Percentiles rank a stretch among this genome's conserved stretches.
Conservation (phyloP, 2,797 vertebrate genomes). For the Ctenopoma multispine region DNA sequence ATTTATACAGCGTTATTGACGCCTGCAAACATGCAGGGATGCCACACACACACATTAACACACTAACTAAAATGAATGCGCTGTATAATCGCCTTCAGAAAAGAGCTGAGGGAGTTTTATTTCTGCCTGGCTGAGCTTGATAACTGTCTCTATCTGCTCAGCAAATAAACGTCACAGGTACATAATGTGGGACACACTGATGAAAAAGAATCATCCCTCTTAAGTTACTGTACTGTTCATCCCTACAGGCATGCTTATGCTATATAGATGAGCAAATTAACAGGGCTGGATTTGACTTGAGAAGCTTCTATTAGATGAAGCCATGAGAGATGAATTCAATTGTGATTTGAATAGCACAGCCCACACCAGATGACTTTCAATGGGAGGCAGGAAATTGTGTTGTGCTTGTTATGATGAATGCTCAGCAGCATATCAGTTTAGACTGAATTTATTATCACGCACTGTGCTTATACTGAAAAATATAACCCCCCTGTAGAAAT, state of each 20-base stretch:
- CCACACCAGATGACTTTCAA: slow-evolving; percentile 68
- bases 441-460: slow-evolving; percentile 72
- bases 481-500: neutral
- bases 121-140: slow-evolving; percentile 38
- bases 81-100: slow-evolving; percentile 47
- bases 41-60: slow-evolving; percentile 46
- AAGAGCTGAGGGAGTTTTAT: slow-evolving; percentile 44
- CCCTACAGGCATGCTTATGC: slow-evolving; percentile 72
- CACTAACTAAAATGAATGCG: slow-evolving; percentile 58
- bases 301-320: slow-evolving; percentile 82
- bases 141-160: slow-evolving; percentile 70
- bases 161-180: slow-evolving; percentile 82
- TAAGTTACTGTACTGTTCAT: slow-evolving; percentile 73
- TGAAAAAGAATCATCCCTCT: slow-evolving; percentile 78
- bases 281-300: slow-evolving; percentile 81
- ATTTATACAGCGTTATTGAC: slow-evolving; percentile 83
- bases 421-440: slow-evolving; percentile 62
- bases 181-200: slow-evolving; percentile 78
- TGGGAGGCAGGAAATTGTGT: slow-evolving; percentile 78
- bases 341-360: slow-evolving; percentile 80
- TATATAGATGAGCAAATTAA: slow-evolving; percentile 85
- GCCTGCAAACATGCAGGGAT: slow-evolving; percentile 76
- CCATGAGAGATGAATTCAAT: slow-evolving; percentile 84
- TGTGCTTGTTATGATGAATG: slow-evolving; percentile 80
- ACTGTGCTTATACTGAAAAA: slow-evolving; percentile 46